Base-by-base conservation (phyloP, 2,888 invertebrate species). In the Lobophora halterata region DNA sequence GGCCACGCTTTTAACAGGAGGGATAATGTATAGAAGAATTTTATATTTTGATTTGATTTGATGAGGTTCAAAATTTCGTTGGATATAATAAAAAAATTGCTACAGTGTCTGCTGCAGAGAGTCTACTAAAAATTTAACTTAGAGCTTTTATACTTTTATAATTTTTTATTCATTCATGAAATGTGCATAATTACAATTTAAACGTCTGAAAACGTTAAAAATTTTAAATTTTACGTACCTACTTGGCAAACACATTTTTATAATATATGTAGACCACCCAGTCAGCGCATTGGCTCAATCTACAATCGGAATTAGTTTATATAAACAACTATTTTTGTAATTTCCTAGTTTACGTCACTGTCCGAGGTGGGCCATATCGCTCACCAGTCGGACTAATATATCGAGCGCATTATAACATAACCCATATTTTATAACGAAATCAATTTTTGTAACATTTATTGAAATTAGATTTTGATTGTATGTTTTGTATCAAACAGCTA, bases 341-440 rank as follows among this genome's bases (percentile, higher is more conserved):
- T 46, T 53, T 44, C 46, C 41, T 49, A 36, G 40, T 26, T 37
- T 23, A n/a, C n/a, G 43, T 35, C 28, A 30, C 35, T 39, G 43
- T 44, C 46, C 32, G 40, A 45, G 33, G 24, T 47, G 52, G 34
- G 34, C 19, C 28, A 35, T n/a, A n/a, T 33, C 29, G 25, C 16
- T 36, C 42, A 44, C 40, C 45, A 43, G 32, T 32, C 32, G 17
- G 33, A 33, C 32, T 40, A 37, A 37, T 46, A 34, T 40, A 35
- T 36, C 33, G 18, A 21, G 43, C 40, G 44, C 49, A 33, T 23
- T 20, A 39, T 35, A 43, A 46, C 43, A 35, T 44, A 44, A 39
- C 46, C 49, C 41, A 49, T 49, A 49, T 46, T 41, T 49, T 29
- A 33, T 43, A 41, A 35, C 35, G 32, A 32, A 36, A 42, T 34